These are phyloP conservation scores for Eupeodes luniger DNA, from an alignment of 2,888 invertebrate genomes.

Conservation along the genomic window DNA sequence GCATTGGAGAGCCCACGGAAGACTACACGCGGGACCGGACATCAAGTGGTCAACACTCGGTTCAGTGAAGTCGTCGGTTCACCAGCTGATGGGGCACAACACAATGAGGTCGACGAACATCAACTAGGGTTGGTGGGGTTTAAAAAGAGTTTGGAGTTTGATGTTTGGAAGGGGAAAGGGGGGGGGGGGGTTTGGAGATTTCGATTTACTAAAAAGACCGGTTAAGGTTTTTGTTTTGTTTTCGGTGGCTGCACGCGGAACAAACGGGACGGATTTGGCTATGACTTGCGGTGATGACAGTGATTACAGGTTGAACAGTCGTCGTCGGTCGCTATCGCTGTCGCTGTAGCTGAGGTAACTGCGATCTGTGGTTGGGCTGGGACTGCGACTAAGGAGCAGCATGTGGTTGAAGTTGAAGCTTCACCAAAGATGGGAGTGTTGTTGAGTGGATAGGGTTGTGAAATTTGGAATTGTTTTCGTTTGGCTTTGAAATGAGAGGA, in stretches of 20 bases:
- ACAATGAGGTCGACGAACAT: conserved; percentile 35
- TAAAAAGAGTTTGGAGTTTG: too few relatives aligned
- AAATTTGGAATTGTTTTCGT: conserved; percentile 41
- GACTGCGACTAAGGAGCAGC: conserved; percentile 23
- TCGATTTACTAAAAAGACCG: conserved; percentile 44
- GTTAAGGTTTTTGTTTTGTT: conserved; percentile 54
- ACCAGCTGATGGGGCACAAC: conserved; percentile 53
- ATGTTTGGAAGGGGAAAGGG: background rate
- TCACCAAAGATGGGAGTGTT: conserved; percentile 21
- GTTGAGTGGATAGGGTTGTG: conserved; percentile 15
- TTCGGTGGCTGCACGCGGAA: conserved; percentile 16
- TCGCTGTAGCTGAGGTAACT: background rate
- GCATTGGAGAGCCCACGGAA: conserved; percentile 68
- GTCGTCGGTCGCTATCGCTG: background rate
- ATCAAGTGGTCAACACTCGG: conserved; percentile 61
- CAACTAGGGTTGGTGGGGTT: conserved; percentile 24
- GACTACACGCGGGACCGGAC: conserved; percentile 72
- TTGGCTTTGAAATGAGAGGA: conserved; percentile 29
- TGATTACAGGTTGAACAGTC: conserved; percentile 57
- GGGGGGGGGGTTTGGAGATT: background rate
- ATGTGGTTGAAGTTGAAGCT: background rate
- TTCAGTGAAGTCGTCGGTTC: conserved; percentile 47
- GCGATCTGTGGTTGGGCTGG: background rate
- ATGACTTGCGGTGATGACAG: conserved; percentile 54
- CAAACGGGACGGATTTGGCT: conserved; percentile 20